Base-by-base conservation (phyloP, 2,797 vertebrate species). In the Spondyliosoma cantharus region DNA sequence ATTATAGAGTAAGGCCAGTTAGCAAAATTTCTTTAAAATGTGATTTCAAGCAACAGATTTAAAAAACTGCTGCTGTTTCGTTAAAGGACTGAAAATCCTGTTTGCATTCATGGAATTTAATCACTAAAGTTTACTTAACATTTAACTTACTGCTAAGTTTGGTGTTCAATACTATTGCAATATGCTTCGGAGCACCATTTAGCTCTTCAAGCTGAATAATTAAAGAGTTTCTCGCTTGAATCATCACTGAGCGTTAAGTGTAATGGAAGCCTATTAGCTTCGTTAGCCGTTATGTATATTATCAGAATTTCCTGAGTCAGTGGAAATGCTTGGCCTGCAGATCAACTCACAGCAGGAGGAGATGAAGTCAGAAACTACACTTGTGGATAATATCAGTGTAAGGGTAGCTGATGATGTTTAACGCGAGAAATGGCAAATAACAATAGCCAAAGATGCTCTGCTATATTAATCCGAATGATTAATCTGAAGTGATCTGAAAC, bases 151-250 rank as follows among this genome's bases (percentile, higher is more conserved):
- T 49, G 25, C 42, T 42, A 37, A 52, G 15, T 73, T 54, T 57
- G 20, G 14, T 50, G 29, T 66, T 37, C 9, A 46, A 20, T 20
- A 16, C 48, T 29, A 7, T 71, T 52, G 20, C 49, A 78, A 52
- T 37, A 24, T 60, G 48, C 19, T 66, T 63, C 49, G 61, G 45
- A 71, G 54, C 58, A 56, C 17, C 20, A 42, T 53, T 52, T 54
- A 29, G 7, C 29, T 54, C 12, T 54, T 68, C 3, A 54, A 52
- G 53, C 22, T 81, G 45, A 85, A 76, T 80, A 71, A 69, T 19
- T 76, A 15, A 67, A 65, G 27, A 71, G 32, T 62, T 77, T 78
- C 54, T 74, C 2, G 1, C 24, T 72, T 71, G 29, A 71, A 37
- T 59, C 50, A 53, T 59, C 24, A 19, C 25, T 65, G 25, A 19